Base-by-base conservation (phyloP, 2,888 invertebrate species). In the Polylopha cassiicola region DNA sequence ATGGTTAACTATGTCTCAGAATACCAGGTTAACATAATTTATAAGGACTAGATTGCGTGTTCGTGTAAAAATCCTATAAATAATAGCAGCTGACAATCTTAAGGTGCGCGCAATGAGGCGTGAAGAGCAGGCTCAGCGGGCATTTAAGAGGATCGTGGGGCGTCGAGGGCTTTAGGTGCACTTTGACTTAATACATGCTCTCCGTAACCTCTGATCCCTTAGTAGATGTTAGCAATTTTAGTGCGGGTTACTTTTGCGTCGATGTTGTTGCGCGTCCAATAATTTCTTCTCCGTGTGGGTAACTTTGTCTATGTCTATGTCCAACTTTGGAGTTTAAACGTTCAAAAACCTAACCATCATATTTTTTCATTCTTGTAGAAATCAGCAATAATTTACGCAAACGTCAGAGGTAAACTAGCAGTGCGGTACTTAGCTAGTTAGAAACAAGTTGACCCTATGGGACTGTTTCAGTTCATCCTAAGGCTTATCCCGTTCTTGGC, bases 171-270 rank as follows among this genome's bases (percentile, higher is more conserved):
- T 24, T 34, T 39, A 39, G 32, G 39, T 41, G 41, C 41, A 41
- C 39, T 41, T 41, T 41, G 41, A 36, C 41, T 41, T 41, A 41
- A 41, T 41, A 41, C 39, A 29, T 34, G 34, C 34, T 36, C 41
- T 9, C n/a, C 11, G 13, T 36, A 24, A 41, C 41, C 34, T 30
- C 41, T 41, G 34, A 18, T 21, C 15, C 24, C 39, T 29, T 39
- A 34, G 30, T 34, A 24, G 3, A 33, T 9, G 24, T 4, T 5
- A 11, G 10, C 18, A n/a, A 23, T 34, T 29, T 22, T 28, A 15
- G 15, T 21, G 20, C 9, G 27, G 15, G n/a, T n/a, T n/a, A n/a
- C n/a, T n/a, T n/a, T n/a, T n/a, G n/a, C n/a, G n/a, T n/a, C n/a
- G n/a, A n/a, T n/a, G n/a, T n/a, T n/a, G n/a, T n/a, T n/a, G n/a